Evolutionary conservation across 2,888 invertebrate species (phyloP).

Genomic region (Harpalus rufipes): DNA sequence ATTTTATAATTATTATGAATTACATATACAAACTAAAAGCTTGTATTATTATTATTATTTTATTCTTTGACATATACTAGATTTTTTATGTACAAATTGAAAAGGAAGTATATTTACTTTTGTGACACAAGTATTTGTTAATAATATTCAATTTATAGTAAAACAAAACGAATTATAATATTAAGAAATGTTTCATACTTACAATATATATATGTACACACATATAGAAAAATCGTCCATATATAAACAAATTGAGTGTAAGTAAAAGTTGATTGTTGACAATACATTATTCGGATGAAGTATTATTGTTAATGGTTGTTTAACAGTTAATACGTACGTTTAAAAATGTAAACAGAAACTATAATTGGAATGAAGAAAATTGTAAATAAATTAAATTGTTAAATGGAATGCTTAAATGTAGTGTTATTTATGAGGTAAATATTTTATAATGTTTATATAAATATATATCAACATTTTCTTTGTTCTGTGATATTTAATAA

Average conservation of each 20-base stretch:
- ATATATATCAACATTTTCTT: slow-evolving; percentile 15
- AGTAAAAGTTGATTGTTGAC: slow-evolving; percentile 28
- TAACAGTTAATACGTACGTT: too few relatives aligned
- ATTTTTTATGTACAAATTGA: too few relatives aligned
- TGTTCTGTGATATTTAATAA: slow-evolving; percentile 36
- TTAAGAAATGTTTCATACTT: background rate
- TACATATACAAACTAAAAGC: too few relatives aligned
- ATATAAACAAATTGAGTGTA: background rate
- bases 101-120: too few relatives aligned
- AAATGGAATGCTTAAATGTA: background rate
- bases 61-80: too few relatives aligned
- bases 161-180: background rate
- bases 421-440: background rate
- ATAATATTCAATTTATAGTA: background rate
- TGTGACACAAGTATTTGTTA: too few relatives aligned
- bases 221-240: slow-evolving; percentile 6
- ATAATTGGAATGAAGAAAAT: background rate
- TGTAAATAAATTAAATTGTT: background rate
- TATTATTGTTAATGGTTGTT: background rate
- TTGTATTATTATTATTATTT: too few relatives aligned
- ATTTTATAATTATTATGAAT: too few relatives aligned
- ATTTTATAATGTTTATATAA: slow-evolving; percentile 11
- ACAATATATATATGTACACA: background rate
- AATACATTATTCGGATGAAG: background rate
- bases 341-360: background rate